Conservation (phyloP, 2,113 vertebrate genomes). For the Planiliza haematocheilus region DNA sequence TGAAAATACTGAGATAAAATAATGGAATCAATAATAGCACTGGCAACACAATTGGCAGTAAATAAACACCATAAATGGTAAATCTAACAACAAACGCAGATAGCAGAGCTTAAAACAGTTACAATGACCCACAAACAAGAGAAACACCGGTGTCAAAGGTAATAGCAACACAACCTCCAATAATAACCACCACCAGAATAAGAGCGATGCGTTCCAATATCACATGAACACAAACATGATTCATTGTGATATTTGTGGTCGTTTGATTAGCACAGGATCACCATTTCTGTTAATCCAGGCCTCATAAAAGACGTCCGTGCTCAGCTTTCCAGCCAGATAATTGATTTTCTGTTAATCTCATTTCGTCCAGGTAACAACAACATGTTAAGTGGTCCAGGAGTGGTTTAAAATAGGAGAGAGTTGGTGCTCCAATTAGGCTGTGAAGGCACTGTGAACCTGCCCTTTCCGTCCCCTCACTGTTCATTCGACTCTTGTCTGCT, state of each 20-base stretch:
- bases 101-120: too few species aligned
- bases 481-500: constrained; percentile 44
- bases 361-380: constrained; percentile 28
- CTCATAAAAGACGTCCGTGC: neutral
- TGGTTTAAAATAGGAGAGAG: constrained; percentile 9
- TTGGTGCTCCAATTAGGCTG: constrained; percentile 57
- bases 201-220: neutral
- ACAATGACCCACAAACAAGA: too few species aligned
- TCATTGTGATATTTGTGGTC: neutral
- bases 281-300: neutral
- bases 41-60: too few species aligned
- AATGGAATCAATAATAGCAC: too few species aligned
- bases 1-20: neutral
- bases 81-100: too few species aligned
- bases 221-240: too few species aligned
- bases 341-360: constrained; percentile 3
- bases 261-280: neutral
- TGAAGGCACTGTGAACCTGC: constrained; percentile 45
- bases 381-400: neutral
- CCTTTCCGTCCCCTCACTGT: constrained; percentile 45
- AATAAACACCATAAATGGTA: too few species aligned
- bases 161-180: too few species aligned
- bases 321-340: neutral
- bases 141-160: too few species aligned
- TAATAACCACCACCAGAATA: too few species aligned